These are phyloP conservation scores for Hyposmocoma kahamanoa DNA, from an alignment of 1,140 invertebrate species.

Conservation along the genomic window DNA sequence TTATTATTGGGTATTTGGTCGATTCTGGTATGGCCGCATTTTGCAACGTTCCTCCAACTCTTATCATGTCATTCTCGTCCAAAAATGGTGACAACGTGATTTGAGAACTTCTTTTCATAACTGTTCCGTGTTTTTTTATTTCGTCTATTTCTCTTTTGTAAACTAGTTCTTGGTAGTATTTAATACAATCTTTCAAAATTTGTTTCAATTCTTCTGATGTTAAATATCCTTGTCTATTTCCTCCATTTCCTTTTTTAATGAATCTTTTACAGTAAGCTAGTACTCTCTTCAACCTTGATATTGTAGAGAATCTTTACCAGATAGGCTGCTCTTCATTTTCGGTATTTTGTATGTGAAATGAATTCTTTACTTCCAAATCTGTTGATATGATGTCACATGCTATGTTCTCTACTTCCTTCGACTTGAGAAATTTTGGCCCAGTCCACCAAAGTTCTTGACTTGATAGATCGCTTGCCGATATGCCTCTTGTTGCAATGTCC, in stretches of 20 bases:
- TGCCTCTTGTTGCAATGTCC: not conserved
- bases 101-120: constrained; percentile 2
- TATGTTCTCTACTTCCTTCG: not conserved
- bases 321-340: not conserved
- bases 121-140: not conserved
- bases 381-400: not conserved
- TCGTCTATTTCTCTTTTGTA: constrained; percentile 8
- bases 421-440: constrained; percentile 16
- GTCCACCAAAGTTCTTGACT: constrained; percentile 31
- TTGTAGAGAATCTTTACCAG: constrained; percentile 9
- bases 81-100: constrained; percentile 1
- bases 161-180: constrained; percentile 3
- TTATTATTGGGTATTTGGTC: constrained; percentile 1
- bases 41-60: not conserved
- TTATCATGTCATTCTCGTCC: not conserved
- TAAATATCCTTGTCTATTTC: not conserved
- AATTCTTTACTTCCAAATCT: not conserved
- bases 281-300: constrained; percentile 8
- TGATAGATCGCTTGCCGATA: constrained; percentile 5
- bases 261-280: constrained; percentile 4
- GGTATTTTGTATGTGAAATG: not conserved
- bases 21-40: not conserved
- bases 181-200: constrained; percentile 2
- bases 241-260: not conserved
- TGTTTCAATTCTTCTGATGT: not conserved